These are phyloP conservation scores for Ceratina australensis DNA, from an alignment of 1,140 invertebrate genomes.

Conservation along the genomic window DNA sequence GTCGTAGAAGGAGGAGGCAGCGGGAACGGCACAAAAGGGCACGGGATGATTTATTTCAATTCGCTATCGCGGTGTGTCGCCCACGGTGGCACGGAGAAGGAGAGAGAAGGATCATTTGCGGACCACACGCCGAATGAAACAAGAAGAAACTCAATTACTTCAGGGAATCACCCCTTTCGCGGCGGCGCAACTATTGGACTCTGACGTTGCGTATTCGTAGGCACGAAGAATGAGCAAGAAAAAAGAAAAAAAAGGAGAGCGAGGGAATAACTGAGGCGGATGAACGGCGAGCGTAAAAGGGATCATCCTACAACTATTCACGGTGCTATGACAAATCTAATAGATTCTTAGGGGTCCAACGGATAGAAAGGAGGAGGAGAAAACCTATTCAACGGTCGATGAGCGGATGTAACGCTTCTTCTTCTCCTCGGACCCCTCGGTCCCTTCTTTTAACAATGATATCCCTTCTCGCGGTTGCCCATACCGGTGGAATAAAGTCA, in stretches of 20 bases:
- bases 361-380: not conserved
- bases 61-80: conserved; percentile 9
- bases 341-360: conserved; percentile 47
- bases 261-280: too few relatives aligned
- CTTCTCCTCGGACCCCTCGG: conserved; percentile 18
- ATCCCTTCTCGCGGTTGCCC: not conserved
- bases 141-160: conserved; percentile 56
- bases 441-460: conserved; percentile 56
- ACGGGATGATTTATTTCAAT: conserved; percentile 41
- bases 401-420: conserved; percentile 46
- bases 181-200: conserved; percentile 53
- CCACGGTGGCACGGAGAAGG: conserved; percentile 7
- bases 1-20: not conserved
- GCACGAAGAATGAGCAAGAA: not conserved
- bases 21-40: not conserved
- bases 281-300: conserved; percentile 28
- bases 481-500: conserved; percentile 45
- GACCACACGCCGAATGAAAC: conserved; percentile 48
- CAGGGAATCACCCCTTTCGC: conserved; percentile 53
- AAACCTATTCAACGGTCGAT: conserved; percentile 42
- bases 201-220: conserved; percentile 52
- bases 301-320: conserved; percentile 54
- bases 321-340: conserved; percentile 64
- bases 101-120: conserved; percentile 10
- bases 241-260: conserved; percentile 12